Conservation (phyloP, 2,888 invertebrate genomes). For the Thelaira solivaga region DNA sequence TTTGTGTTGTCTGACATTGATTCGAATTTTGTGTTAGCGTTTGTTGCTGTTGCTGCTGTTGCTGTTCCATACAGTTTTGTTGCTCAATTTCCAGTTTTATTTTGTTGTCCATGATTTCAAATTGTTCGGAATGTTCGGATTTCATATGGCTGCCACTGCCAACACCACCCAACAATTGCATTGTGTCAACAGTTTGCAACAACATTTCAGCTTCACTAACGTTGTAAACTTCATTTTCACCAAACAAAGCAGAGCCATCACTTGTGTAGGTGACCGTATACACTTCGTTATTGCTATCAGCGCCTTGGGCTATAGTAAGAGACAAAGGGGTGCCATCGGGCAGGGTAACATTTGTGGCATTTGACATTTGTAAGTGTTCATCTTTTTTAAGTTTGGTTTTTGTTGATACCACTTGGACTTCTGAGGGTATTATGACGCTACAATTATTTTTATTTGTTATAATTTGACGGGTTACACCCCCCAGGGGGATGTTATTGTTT, state of each 20-base stretch:
- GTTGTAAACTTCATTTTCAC: conserved; percentile 86
- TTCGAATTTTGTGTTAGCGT: conserved; percentile 41
- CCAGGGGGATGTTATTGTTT: conserved; percentile 79
- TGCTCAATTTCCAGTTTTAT: conserved; percentile 46
- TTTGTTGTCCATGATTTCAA: conserved; percentile 59
- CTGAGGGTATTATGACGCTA: conserved; percentile 75
- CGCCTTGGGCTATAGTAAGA: conserved; percentile 74
- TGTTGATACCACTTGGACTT: conserved; percentile 71
- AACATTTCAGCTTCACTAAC: conserved; percentile 83
- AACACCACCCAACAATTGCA: conserved; percentile 82
- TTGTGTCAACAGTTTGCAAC: conserved; percentile 82
- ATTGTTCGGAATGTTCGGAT: conserved; percentile 72
- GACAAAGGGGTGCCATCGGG: conserved; percentile 75
- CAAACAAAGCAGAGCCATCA: conserved; percentile 80
- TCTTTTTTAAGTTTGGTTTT: conserved; percentile 66
- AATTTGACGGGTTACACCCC: conserved; percentile 81
- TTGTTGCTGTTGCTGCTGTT: conserved; percentile 43
- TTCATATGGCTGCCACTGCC: conserved; percentile 80
- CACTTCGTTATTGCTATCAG: conserved; percentile 77
- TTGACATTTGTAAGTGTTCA: conserved; percentile 59
- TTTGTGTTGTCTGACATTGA: conserved; percentile 68
- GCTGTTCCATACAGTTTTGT: conserved; percentile 45
- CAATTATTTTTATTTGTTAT: conserved; percentile 75
- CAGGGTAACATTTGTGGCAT: conserved; percentile 65
- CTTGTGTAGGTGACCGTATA: conserved; percentile 80